Conservation (phyloP, 2,888 invertebrate species). For the Iselma pallidipennis region DNA sequence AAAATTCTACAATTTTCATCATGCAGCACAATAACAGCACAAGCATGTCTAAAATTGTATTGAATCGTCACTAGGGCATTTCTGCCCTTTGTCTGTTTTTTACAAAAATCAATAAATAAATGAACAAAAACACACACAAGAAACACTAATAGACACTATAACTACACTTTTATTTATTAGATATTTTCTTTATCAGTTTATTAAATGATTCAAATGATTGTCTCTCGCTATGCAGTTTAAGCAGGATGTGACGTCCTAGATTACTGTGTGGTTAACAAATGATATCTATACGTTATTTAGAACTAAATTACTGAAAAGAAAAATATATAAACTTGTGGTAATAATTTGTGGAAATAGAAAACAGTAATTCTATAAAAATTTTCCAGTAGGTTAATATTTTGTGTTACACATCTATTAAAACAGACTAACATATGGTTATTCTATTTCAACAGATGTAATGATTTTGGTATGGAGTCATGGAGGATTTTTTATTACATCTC, state of each 20-base stretch:
- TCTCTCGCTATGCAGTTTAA: constrained; percentile 21
- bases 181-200: background rate
- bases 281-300: background rate
- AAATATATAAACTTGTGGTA: constrained; percentile 1
- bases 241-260: constrained; percentile 40
- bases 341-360: background rate
- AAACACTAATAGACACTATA: background rate
- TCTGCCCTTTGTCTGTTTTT: constrained; percentile 23
- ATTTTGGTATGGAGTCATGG: no score
- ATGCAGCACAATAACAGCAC: constrained; percentile 64
- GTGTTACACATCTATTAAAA: no score
- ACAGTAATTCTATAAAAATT: no score
- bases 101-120: background rate
- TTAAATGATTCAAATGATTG: background rate
- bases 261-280: constrained; percentile 25
- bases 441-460: no score
- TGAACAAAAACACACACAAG: background rate
- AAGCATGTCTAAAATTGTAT: constrained; percentile 56
- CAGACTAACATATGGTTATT: constrained; percentile 21
- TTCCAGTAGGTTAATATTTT: no score
- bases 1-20: constrained; percentile 65
- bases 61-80: constrained; percentile 35
- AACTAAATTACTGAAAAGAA: background rate
- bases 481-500: no score
- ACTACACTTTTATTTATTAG: background rate